Base-by-base conservation (phyloP, 2,113 vertebrate species). In the Scolopax mira region DNA sequence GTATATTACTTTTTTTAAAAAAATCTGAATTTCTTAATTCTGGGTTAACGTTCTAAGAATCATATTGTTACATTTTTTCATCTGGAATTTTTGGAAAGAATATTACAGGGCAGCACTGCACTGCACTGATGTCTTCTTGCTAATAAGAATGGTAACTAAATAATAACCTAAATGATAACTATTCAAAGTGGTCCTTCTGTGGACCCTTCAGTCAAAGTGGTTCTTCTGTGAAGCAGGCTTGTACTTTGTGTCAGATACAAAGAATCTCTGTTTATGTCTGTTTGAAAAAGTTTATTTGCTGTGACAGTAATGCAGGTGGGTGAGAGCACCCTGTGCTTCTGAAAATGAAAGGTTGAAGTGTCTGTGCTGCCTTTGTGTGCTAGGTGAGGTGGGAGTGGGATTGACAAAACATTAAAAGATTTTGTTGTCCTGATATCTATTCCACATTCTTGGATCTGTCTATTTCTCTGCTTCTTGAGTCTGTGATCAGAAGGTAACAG, bases 301-400 rank as follows among this genome's bases (percentile, higher is more conserved):
- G 17, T 15, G 54, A 9, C 22, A 30, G 67, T 3, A 37, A 10
- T 2, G 7, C 4, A 6, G 42, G 13, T 33, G 8, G 10, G 10
- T n/a, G 49, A 28, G 41, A 79, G 35, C 49, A 57, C 7, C 19
- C 21, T 15, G 35, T 28, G 25, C 57, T 55, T 33, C 70, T 39
- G 64, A 1, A 2, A 65, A 52, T 3, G 23, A 6, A 35, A 11
- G 0, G 0, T 5, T 4, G 1, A 6, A 3, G 14, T 13, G 22
- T 52, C 33, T 2, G 0, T 42, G 1, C 7, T 10, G 3, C 37
- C 37, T 72, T 17, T 3, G 7, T 18, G 67, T 18, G 67, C n/a
- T 5, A 0, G 28, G 30, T 30, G 16, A 33, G n/a, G 22, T 17
- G 30, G 10, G 12, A 33, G 9, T 9, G 24, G 16, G 8, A 11